Base-by-base conservation (phyloP, 2,797 vertebrate genomes). In the Euthynnus affinis region DNA sequence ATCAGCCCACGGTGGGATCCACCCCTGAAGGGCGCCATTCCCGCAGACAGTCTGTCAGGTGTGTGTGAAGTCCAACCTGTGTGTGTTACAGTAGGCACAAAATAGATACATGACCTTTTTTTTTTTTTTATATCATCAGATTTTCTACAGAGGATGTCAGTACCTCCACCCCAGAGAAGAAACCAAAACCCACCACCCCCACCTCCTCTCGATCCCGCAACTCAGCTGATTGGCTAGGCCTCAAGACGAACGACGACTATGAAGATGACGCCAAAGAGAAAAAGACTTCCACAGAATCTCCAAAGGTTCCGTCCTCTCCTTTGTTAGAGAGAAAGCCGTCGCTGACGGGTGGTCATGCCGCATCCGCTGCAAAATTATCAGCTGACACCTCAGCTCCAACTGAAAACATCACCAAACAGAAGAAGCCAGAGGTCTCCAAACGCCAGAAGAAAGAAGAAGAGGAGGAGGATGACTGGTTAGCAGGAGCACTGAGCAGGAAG, bases 11-110 rank as follows among this genome's bases (percentile, higher is more conserved):
- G 0, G 5, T 97, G 87, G 94, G 79, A 17, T 92, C 95, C 59
- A 83, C 80, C 0, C 87, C 92, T 1, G 94, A 96, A 79, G 95
- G 94, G n/a, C 94, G 92, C 5, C 95, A 89, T 29, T 92, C 95
- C 3, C 96, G 94, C 53, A 91, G 95, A 62, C 96, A 94, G 59
- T 95, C 95, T 0, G 96, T 96, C 88, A 96, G 97, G 98, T 98
- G 85, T 12, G 84, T 62, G 76, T 63, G 18, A 18, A 27, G 12
- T 51, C 17, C 17, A 40, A 2, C 9, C 37, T 23, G 18, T 5
- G 13, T 17, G 2, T 25, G 70, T 55, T 23, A n/a, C 32, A 52
- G 18, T 13, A 5, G 4, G 2, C 25, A 4, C 9, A 12, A 27
- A 53, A 55, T 9, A 22, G 1, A 13, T 9, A n/a, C 27, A 46